A percentile compares a stretch with the other conserved stretches of the same genome.
Evolutionary conservation across 1,140 invertebrate genomes (phyloP).

Genomic region (Drosophila nigrodunni): DNA sequence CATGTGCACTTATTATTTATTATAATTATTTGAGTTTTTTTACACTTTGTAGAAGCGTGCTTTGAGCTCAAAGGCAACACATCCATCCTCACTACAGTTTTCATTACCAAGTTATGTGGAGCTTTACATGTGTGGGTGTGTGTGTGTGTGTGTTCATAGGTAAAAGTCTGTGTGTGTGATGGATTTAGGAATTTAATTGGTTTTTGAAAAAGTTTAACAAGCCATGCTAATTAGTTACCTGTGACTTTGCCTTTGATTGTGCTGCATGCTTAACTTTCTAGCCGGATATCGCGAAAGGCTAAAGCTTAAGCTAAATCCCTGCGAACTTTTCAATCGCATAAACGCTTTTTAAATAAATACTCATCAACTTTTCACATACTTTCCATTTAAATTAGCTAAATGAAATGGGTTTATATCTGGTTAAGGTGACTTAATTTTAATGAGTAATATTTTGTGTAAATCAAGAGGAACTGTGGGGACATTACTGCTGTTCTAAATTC

Average conservation of each 20-base stretch:
- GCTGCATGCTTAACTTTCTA: constrained; percentile 25
- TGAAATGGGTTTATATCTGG: no score
- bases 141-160: constrained; percentile 13
- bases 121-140: constrained; percentile 4
- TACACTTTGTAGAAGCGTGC: constrained; percentile 37
- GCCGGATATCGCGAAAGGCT: constrained; percentile 9
- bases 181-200: constrained; percentile 67
- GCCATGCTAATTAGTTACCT: constrained; percentile 77
- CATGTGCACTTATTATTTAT: constrained; percentile 32
- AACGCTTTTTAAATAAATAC: constrained; percentile 23
- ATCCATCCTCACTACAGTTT: constrained; percentile 34
- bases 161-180: constrained; percentile 35
- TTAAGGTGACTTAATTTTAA: no score
- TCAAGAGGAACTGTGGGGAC: no score
- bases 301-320: constrained; percentile 18
- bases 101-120: constrained; percentile 68
- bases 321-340: constrained; percentile 39
- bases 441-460: no score
- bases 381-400: neutral
- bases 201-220: constrained; percentile 82
- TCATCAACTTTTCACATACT: constrained; percentile 8
- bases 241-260: constrained; percentile 63
- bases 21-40: constrained; percentile 41
- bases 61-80: constrained; percentile 68
- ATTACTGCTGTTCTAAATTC: no score